A percentile compares a stretch with the other conserved stretches of the same genome.
Evolutionary conservation across 2,797 vertebrate genomes (phyloP).

Genomic region (Microctenopoma stevenorrisi): DNA sequence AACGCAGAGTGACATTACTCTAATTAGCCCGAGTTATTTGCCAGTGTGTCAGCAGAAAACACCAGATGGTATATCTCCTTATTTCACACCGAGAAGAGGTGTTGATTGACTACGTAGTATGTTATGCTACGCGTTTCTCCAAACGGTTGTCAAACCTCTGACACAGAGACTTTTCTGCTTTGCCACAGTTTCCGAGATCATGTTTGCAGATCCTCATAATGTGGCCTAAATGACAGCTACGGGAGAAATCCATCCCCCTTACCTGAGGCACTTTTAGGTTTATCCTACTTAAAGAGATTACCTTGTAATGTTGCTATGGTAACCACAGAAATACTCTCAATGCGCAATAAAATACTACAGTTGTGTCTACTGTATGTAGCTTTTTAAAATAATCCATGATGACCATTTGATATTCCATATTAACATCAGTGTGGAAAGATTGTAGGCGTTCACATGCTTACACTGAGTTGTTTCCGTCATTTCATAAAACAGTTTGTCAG

Average conservation of each 20-base stretch:
- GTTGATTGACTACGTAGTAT: constrained; percentile 54
- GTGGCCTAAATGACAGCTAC: background rate
- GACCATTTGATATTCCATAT: background rate
- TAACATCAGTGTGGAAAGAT: too few species aligned
- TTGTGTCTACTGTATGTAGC: background rate
- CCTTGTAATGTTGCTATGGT: constrained; percentile 20
- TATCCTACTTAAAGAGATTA: constrained; percentile 9
- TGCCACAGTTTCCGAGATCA: background rate
- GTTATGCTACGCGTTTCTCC: constrained; percentile 9
- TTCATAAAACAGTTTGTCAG: too few species aligned
- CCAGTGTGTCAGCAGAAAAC: constrained; percentile 28
- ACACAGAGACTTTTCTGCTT: background rate
- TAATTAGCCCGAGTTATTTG: constrained; percentile 53
- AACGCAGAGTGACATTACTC: constrained; percentile 9
- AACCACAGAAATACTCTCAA: constrained; percentile 1
- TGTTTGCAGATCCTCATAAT: background rate
- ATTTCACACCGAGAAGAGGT: constrained; percentile 42
- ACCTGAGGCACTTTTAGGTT: background rate
- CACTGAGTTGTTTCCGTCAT: too few species aligned
- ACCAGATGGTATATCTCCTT: constrained; percentile 60
- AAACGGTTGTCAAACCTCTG: constrained; percentile 4
- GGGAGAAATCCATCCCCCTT: background rate
- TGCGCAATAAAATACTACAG: background rate
- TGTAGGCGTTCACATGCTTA: too few species aligned
- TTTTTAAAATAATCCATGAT: background rate